Percentiles rank a stretch among this genome's conserved stretches.
Evolutionary conservation across 2,113 vertebrate genomes (phyloP).

Genomic region (Lichenostomus cassidix): DNA sequence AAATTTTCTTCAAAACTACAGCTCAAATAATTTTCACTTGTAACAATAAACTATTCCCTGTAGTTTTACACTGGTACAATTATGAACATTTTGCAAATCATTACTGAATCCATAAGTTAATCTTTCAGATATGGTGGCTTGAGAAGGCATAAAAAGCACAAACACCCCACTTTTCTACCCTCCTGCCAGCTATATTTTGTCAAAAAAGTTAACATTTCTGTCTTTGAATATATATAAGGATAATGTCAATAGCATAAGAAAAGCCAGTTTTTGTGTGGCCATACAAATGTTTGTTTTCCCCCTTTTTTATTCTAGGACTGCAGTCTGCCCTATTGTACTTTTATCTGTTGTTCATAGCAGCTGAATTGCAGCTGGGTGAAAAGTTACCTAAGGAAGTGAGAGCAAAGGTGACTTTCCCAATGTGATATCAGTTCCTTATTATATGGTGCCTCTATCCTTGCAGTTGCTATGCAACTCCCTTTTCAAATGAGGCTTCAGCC

Average conservation of each 20-base stretch:
- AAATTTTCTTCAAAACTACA: background rate
- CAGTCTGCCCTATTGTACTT: background rate
- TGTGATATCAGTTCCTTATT: background rate
- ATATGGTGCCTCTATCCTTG: background rate
- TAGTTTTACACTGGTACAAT: background rate
- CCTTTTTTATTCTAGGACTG: background rate
- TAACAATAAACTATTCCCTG: background rate
- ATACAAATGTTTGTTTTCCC: background rate
- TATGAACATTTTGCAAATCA: background rate
- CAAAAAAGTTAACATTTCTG: background rate
- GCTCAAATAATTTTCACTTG: background rate
- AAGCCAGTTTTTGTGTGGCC: background rate
- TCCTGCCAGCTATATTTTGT: background rate
- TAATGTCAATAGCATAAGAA: background rate
- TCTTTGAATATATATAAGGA: background rate
- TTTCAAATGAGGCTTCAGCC: background rate
- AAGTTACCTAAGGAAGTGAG: background rate
- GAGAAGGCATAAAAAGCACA: background rate
- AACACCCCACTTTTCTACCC: background rate
- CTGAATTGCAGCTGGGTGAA: background rate
- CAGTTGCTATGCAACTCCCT: background rate
- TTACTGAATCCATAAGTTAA: background rate
- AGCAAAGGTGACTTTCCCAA: background rate
- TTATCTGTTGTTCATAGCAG: background rate
- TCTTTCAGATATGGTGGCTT: background rate